Percentiles rank a stretch among this genome's conserved stretches.
Conservation (phyloP, 2,113 vertebrate genomes). For the Colistium nudipinnis region DNA sequence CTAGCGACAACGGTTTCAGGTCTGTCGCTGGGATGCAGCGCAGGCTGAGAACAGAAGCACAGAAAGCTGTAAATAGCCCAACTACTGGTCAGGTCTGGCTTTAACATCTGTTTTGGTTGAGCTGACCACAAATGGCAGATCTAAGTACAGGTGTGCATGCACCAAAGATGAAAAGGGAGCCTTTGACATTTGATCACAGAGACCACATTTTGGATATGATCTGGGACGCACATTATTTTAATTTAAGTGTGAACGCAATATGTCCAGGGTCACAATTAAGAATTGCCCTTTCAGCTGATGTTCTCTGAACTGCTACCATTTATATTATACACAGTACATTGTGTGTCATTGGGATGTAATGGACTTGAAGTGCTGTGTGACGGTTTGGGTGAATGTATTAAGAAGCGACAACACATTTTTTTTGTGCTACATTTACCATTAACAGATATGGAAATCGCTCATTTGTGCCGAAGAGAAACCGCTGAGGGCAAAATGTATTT, state of each 20-base stretch:
- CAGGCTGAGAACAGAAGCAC: conserved; percentile 11
- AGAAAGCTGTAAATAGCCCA: conserved; percentile 38
- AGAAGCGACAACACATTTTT: too few species aligned
- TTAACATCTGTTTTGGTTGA: too few species aligned
- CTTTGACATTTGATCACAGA: not conserved
- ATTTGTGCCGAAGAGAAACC: not conserved
- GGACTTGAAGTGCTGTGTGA: too few species aligned
- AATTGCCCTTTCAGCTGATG: too few species aligned
- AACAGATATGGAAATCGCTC: conserved; percentile 8
- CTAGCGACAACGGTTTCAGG: conserved; percentile 50
- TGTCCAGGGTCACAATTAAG: too few species aligned
- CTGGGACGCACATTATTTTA: not conserved
- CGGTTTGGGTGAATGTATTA: too few species aligned
- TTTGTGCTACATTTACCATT: not conserved
- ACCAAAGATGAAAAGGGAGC: not conserved
- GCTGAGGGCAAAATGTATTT: not conserved
- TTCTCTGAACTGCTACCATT: too few species aligned
- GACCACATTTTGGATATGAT: not conserved
- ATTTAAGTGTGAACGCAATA: not conserved
- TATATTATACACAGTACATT: too few species aligned
- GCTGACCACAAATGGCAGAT: too few species aligned
- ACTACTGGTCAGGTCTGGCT: conserved; percentile 17
- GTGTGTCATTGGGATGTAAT: too few species aligned
- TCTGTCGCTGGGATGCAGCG: conserved; percentile 51
- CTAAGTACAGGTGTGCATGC: not conserved